Base-by-base conservation (phyloP, 2,888 invertebrate genomes). In the Flexamia atlantica region DNA sequence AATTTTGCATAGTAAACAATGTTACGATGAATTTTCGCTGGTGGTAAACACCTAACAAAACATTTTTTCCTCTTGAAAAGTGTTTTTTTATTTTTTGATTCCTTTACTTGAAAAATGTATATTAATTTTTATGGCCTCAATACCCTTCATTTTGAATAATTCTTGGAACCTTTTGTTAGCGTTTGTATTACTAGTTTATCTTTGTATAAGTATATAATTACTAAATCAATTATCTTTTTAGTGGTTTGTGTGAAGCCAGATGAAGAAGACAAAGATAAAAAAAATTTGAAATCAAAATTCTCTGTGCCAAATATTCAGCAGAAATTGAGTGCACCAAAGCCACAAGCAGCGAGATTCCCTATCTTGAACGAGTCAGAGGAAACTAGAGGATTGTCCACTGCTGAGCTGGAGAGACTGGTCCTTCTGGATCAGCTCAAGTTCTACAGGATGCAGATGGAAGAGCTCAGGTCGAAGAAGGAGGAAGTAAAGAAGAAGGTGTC, bases 341-440 rank as follows among this genome's bases (percentile, higher is more conserved):
- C 23, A n/a, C 72, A 72, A 25, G 72, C 68, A 1, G 23, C 23
- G 3, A 57, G 32, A 14, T 32, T 30, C 10, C 60, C 60, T 5
- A 5, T n/a, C 10, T 14, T 14, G 30, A 53, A 28, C 1, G 76
- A 76, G 42, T n/a, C 76, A 7, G 76, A 76, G 76, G 76, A 76
- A 20, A 76, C 76, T 1, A 46, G 32, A 76, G 30, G 32, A 12
- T 53, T 76, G 20, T 50, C 50, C n/a, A 28, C 28, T 3, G 46
- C 76, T 46, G 28, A 76, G 50, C 28, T 76, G 23, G 76, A 76
- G 32, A 23, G 76, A 23, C 4, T 53, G 25, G 76, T 76, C 1
- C 76, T 76, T 17, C 32, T 76, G 28, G 76, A 76, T 30, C 76
- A 76, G 30, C 53, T 76, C 28, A 76, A 76, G 20, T 46, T 50